Evolutionary conservation across 2,113 vertebrate genomes (phyloP).

Genomic region (Hystrix brachyura): DNA sequence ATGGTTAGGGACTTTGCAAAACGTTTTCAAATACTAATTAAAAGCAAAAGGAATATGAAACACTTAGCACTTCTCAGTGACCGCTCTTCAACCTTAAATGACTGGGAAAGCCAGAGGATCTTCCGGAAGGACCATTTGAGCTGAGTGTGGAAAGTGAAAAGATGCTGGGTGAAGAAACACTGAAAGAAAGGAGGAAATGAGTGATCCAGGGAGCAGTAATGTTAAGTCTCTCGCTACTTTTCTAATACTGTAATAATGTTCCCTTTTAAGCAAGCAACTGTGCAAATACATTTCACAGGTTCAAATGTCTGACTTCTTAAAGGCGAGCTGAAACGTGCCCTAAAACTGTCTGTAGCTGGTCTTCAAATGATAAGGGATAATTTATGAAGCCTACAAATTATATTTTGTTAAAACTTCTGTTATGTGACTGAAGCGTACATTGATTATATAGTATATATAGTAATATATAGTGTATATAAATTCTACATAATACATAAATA

Average conservation of each 20-base stretch:
- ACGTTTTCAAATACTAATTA: neutral
- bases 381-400: neutral
- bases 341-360: neutral
- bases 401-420: constrained; percentile 3
- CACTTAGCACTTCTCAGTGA: neutral
- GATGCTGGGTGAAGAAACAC: neutral
- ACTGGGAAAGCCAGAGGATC: neutral
- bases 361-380: constrained; percentile 8
- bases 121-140: neutral
- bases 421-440: neutral
- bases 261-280: neutral
- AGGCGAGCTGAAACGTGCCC: neutral
- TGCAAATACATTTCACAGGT: neutral
- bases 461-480: neutral
- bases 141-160: neutral
- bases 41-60: neutral
- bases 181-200: neutral
- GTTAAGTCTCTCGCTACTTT: neutral
- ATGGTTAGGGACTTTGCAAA: neutral
- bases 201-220: neutral
- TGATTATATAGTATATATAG: no score
- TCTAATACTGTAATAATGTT: neutral
- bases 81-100: neutral
- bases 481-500: neutral
- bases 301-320: neutral